Evolutionary conservation across 2,113 vertebrate species (phyloP).

Genomic region (Dolichotis patagonum): DNA sequence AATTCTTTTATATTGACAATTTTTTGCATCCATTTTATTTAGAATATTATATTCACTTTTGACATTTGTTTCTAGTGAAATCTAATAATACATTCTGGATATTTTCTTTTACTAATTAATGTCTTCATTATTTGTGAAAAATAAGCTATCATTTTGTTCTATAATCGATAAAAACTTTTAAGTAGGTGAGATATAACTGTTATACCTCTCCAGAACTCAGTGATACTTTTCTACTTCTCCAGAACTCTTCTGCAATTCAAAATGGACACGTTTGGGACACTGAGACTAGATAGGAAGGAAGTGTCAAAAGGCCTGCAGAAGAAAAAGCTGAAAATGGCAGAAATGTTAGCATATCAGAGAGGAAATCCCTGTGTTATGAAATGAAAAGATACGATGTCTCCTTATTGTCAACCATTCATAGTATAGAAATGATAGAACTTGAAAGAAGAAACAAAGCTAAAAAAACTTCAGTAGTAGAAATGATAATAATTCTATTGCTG

Average conservation of each 20-base stretch:
- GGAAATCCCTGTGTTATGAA: not conserved
- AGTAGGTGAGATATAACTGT: not conserved
- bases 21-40: not conserved
- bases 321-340: not conserved
- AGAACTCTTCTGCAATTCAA: not conserved
- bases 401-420: too few species aligned
- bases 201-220: not conserved
- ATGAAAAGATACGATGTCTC: not conserved
- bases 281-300: not conserved
- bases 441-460: too few species aligned
- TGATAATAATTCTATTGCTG: too few species aligned
- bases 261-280: not conserved
- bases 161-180: not conserved
- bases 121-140: not conserved
- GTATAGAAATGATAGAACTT: too few species aligned
- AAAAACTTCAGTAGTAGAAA: too few species aligned
- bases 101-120: not conserved
- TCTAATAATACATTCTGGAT: not conserved
- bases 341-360: not conserved
- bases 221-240: not conserved
- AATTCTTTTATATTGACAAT: not conserved
- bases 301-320: not conserved
- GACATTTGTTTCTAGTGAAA: not conserved
- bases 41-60: not conserved
- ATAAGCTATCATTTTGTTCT: not conserved